Evolutionary conservation across 2,888 invertebrate species (phyloP).

Genomic region (Steinernema hermaphroditum): DNA sequence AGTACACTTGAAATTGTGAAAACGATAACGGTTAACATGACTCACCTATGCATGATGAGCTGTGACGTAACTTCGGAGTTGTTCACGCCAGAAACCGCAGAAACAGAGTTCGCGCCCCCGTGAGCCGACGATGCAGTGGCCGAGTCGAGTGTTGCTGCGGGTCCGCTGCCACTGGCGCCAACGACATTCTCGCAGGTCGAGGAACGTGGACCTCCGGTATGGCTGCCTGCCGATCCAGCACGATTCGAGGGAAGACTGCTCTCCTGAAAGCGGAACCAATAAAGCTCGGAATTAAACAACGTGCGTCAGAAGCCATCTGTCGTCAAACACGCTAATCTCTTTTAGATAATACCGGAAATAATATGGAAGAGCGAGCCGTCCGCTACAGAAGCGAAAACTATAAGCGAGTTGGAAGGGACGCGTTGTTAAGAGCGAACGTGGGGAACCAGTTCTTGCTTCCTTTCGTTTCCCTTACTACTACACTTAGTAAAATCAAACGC

Average conservation of each 20-base stretch:
- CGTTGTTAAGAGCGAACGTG: neutral
- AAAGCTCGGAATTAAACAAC: neutral
- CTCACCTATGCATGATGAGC: constrained; percentile 54
- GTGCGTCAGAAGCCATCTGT: neutral
- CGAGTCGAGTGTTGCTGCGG: constrained; percentile 2
- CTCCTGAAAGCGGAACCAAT: neutral
- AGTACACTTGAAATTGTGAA: no score
- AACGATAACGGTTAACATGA: neutral
- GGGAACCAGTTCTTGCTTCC: constrained; percentile 2
- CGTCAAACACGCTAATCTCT: neutral
- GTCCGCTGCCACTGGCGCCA: constrained; percentile 11
- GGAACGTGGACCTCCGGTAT: constrained; percentile 34
- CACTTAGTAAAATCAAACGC: constrained; percentile 6
- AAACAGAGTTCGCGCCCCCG: neutral
- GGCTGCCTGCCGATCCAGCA: constrained; percentile 40
- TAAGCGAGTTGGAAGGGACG: neutral
- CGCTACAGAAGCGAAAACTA: neutral
- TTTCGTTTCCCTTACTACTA: constrained; percentile 15
- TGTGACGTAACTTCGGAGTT: constrained; percentile 44
- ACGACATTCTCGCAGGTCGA: constrained; percentile 3
- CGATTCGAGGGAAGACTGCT: constrained; percentile 8
- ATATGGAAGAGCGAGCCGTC: neutral
- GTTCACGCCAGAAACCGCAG: neutral
- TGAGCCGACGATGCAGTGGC: constrained; percentile 3
- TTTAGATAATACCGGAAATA: neutral